phyloP scores from a whole-genome alignment of 2,888 invertebrate genomes.

The Notodonta dromedarius region DNA sequence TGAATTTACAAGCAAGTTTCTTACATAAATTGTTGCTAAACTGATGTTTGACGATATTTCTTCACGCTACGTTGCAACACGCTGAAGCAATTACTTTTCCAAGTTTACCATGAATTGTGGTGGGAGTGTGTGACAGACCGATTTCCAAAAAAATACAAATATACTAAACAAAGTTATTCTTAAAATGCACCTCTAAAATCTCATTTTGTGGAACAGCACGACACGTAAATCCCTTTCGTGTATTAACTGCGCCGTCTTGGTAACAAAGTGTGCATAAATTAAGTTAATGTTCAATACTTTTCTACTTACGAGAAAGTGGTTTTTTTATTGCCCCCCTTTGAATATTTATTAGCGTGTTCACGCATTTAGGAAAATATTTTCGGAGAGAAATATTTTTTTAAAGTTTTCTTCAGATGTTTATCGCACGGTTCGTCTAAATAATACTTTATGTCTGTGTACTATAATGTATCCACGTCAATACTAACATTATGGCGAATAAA shows the following conservation, averaged over 20 bases:
- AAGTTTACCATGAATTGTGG: no score
- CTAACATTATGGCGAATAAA: constrained; percentile 42
- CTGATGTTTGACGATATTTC: no score
- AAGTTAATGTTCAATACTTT: constrained; percentile 81
- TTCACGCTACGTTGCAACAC: no score
- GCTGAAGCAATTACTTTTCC: no score
- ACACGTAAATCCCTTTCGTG: constrained; percentile 70
- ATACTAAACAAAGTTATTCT: constrained; percentile 6
- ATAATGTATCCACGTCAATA: constrained; percentile 26
- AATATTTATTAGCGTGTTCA: constrained; percentile 75
- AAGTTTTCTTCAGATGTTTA: constrained; percentile 37
- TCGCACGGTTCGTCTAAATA: constrained; percentile 17
- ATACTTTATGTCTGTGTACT: constrained; percentile 11
- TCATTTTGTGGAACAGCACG: constrained; percentile 57
- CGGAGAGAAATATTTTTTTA: constrained; percentile 44
- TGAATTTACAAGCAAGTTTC: no score
- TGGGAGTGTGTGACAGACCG: no score
- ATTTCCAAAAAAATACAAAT: not conserved
- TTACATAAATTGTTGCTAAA: no score
- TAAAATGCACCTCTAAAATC: constrained; percentile 45
- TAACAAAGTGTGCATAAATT: constrained; percentile 81
- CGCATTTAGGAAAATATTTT: constrained; percentile 59
- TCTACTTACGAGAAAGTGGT: constrained; percentile 79
- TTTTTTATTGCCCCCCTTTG: constrained; percentile 72
- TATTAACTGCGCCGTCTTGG: constrained; percentile 62